These are phyloP conservation scores for Teleogryllus occipitalis DNA, from an alignment of 1,140 invertebrate genomes.

Conservation along the genomic window DNA sequence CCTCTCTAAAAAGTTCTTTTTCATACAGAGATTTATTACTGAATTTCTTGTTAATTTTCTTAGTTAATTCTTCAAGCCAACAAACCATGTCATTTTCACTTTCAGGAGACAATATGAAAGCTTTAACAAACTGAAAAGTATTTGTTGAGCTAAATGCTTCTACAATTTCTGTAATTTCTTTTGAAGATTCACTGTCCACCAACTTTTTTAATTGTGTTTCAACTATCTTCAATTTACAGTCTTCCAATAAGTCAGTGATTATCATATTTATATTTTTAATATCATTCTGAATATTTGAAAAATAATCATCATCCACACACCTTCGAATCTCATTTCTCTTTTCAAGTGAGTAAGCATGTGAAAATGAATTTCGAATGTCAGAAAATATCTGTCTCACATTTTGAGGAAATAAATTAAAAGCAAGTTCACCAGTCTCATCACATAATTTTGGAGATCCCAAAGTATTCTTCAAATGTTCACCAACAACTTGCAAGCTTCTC, in stretches of 20 bases:
- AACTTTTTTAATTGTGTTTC: not conserved
- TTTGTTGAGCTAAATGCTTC: not conserved
- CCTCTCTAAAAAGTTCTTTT: not conserved
- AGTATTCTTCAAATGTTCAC: slow-evolving; percentile 14
- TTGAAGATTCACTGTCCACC: not conserved
- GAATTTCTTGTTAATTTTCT: not conserved
- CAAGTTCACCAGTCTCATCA: not conserved
- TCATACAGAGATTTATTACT: not conserved
- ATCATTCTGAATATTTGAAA: not conserved
- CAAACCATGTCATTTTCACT: not conserved
- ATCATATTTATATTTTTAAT: not conserved
- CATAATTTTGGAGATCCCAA: not conserved
- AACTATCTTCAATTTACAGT: not conserved
- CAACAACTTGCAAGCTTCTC: not conserved
- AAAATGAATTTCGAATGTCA: not conserved
- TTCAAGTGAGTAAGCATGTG: not conserved
- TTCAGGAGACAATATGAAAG: not conserved
- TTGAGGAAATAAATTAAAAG: not conserved
- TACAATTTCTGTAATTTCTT: not conserved
- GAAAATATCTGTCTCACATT: not conserved
- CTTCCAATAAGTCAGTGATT: not conserved
- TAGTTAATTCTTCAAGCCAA: not conserved
- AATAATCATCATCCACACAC: not conserved
- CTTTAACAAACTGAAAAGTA: not conserved
- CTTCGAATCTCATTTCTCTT: slow-evolving; percentile 6